Evolutionary conservation across 1,140 invertebrate genomes (phyloP).

Genomic region (Sminthurinus signatus): DNA sequence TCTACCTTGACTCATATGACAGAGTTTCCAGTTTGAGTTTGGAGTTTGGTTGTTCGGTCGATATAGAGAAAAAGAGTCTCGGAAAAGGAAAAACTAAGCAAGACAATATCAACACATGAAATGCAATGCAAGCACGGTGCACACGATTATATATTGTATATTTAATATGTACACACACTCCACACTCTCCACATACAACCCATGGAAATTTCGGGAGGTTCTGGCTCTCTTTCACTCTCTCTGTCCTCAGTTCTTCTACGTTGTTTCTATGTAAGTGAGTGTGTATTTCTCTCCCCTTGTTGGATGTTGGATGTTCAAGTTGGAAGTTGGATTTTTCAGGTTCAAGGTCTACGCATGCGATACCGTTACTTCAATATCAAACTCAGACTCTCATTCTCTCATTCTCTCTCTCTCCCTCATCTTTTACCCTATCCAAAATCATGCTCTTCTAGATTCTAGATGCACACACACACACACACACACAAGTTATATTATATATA

Average conservation of each 20-base stretch:
- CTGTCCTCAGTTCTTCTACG: no score
- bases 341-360: conserved; percentile 17
- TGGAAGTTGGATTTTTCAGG: conserved; percentile 11
- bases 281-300: no score
- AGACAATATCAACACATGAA: conserved; percentile 9
- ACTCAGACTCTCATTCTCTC: no score
- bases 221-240: neutral
- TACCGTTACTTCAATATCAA: no score
- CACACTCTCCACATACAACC: no score
- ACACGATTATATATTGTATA: no score
- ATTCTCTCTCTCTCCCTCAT: neutral
- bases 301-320: no score
- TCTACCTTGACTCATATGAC: conserved; percentile 3
- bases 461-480: neutral
- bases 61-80: neutral
- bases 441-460: neutral
- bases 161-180: no score
- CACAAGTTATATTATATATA: no score
- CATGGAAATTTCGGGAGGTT: neutral
- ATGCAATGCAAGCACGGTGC: conserved; percentile 6
- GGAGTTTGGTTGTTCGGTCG: no score
- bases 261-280: no score
- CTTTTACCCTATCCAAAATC: conserved; percentile 7
- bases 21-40: neutral
- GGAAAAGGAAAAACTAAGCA: neutral